Percentiles rank a stretch among this genome's conserved stretches.
Evolutionary conservation across 2,797 vertebrate genomes (phyloP).

Genomic region (Glossophaga mutica): DNA sequence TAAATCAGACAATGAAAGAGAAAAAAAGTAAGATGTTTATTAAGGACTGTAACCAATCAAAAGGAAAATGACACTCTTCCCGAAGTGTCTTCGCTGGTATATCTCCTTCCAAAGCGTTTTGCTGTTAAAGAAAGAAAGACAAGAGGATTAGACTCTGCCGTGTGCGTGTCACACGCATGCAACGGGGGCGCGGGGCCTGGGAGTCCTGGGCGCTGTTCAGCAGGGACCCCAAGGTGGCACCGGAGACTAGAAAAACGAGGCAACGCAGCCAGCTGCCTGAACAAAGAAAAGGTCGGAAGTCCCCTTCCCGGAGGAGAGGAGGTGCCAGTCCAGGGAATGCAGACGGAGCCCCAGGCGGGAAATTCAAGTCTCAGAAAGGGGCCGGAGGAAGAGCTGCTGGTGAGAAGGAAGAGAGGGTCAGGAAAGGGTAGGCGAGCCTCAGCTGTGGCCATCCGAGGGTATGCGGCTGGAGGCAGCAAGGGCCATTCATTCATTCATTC

Average conservation of each 20-base stretch:
- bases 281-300: neutral
- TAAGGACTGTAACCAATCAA: neutral
- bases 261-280: neutral
- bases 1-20: neutral
- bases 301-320: neutral
- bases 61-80: neutral
- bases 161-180: neutral
- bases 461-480: rapidly evolving
- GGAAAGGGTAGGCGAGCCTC: neutral
- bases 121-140: slow-evolving; percentile 20
- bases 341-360: neutral
- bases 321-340: neutral
- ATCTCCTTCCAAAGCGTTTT: neutral
- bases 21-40: slow-evolving; percentile 42
- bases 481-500: neutral
- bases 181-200: rapidly evolving
- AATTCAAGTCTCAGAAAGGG: neutral
- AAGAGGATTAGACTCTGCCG: neutral
- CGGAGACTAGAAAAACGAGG: rapidly evolving
- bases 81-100: neutral
- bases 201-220: neutral
- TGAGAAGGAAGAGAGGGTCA: neutral
- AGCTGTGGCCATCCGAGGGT: neutral
- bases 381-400: neutral
- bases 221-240: neutral